Conservation (phyloP, 2,797 vertebrate genomes). For the Simalia tracyae region DNA sequence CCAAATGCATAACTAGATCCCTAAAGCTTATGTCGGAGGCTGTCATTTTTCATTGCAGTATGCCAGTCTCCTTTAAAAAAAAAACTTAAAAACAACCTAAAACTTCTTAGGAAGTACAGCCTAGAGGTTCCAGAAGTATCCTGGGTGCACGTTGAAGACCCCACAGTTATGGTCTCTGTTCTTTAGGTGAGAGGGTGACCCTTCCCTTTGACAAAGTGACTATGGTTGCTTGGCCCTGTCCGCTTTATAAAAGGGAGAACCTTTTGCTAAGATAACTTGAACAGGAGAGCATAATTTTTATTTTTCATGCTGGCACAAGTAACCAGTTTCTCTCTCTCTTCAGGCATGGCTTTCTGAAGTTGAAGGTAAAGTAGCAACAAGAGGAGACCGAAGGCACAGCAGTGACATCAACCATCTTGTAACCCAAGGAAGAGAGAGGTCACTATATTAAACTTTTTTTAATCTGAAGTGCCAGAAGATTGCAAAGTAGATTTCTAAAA, state of each 20-base stretch:
- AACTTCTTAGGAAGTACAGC: background rate
- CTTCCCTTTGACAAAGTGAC: too few relatives aligned
- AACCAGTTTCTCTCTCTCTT: slow-evolving; percentile 8
- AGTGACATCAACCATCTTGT: slow-evolving; percentile 94
- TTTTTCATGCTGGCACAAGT: background rate
- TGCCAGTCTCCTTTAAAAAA: background rate
- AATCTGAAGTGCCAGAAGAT: background rate
- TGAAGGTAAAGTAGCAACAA: slow-evolving; percentile 90
- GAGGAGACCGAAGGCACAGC: slow-evolving; percentile 90
- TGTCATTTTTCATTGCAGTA: background rate
- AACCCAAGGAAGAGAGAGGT: slow-evolving; percentile 97
- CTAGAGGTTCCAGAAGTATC: background rate
- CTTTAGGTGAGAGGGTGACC: too few relatives aligned
- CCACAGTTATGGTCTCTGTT: too few relatives aligned
- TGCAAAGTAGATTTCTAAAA: slow-evolving; percentile 19
- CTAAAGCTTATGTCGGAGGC: background rate
- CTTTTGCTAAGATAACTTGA: too few relatives aligned
- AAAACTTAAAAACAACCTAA: background rate
- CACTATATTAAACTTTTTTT: slow-evolving; percentile 44
- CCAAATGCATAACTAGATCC: background rate
- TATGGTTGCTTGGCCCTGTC: too few relatives aligned
- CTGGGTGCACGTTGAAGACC: background rate
- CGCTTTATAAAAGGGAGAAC: too few relatives aligned
- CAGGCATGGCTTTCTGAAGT: slow-evolving; percentile 97
- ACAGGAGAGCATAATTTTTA: background rate